Conservation (phyloP, 2,113 vertebrate species). For the Micromys minutus region DNA sequence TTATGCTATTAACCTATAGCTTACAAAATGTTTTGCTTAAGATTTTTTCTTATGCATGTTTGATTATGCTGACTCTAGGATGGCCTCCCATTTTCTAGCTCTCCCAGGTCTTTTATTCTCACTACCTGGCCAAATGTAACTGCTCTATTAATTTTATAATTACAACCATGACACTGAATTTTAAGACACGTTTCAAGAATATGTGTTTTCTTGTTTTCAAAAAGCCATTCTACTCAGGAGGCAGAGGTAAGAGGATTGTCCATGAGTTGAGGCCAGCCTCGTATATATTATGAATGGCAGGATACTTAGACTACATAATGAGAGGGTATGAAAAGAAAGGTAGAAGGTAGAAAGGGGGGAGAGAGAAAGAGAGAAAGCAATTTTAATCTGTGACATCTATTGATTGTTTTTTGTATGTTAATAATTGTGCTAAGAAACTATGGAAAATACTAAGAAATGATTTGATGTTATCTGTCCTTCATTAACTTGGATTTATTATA, state of each 20-base stretch:
- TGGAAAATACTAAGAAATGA: conserved; percentile 36
- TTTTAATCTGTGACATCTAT: background rate
- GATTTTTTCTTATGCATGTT: background rate
- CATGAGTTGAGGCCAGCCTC: background rate
- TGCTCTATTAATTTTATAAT: conserved; percentile 42
- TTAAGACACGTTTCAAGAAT: conserved; percentile 15
- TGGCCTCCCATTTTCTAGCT: background rate
- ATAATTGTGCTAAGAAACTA: conserved; percentile 27
- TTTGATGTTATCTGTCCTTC: background rate
- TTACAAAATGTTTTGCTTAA: conserved; percentile 22
- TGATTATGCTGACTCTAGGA: background rate
- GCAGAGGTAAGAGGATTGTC: background rate
- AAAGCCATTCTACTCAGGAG: background rate
- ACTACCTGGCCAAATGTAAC: background rate
- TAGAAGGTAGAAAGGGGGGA: background rate
- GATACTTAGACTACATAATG: background rate
- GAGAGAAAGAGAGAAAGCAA: background rate
- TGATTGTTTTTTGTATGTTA: background rate
- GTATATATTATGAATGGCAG: background rate
- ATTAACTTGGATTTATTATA: conserved; percentile 5
- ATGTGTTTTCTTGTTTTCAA: background rate
- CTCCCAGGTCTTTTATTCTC: background rate
- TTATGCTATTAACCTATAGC: background rate
- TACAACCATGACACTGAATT: conserved; percentile 15
- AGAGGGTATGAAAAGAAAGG: background rate